Evolutionary conservation across 2,888 invertebrate genomes (phyloP), one percentile per base, ranked within the genome.

Genomic region (Pristionchus entomophagus): DNA sequence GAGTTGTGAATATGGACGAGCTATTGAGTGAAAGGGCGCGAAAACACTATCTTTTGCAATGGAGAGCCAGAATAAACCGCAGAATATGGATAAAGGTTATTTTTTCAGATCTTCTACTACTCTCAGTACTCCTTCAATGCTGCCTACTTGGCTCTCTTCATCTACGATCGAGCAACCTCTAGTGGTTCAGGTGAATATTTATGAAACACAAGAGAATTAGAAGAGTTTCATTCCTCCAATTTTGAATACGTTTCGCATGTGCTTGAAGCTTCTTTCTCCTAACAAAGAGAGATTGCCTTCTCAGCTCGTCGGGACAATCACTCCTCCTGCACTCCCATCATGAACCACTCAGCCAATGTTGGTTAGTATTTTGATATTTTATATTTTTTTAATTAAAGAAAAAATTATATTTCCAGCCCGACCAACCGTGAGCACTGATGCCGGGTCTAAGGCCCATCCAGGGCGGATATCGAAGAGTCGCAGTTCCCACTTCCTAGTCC

Each of bases 71-170:
- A n/a, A n/a, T n/a, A n/a, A n/a, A n/a, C n/a, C n/a, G n/a, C n/a
- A n/a, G n/a, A n/a, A n/a, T n/a, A n/a, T n/a, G 26, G 53, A 53
- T 35, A 26, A 49, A 12, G 22, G n/a, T 38, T 12, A 0, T 10
- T 59, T 2, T 69, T 88, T 12, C 77, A 88, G 88, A 86, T 88
- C 35, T 85, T 89, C 41, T 89, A 89, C 85, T 89, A 89, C 81
- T 88, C 86, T n/a, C 89, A 89, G 53, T 89, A 89, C 83, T 86
- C 85, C 62, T 89, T 89, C 86, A 89, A 89, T 56, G 89, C 87
- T 51, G 89, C 89, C 32, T 89, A 88, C 32, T 85, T 89, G 5
- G 89, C 89, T 5, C 78, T 89, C 19, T 89, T 89, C 85, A 88
- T 89, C 86, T 89, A 89, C 53, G 89, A 89, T 84, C 12, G 85